A percentile compares a stretch with the other conserved stretches of the same genome.
Conservation (phyloP, 2,113 vertebrate species). For the Pangasianodon hypophthalmus region DNA sequence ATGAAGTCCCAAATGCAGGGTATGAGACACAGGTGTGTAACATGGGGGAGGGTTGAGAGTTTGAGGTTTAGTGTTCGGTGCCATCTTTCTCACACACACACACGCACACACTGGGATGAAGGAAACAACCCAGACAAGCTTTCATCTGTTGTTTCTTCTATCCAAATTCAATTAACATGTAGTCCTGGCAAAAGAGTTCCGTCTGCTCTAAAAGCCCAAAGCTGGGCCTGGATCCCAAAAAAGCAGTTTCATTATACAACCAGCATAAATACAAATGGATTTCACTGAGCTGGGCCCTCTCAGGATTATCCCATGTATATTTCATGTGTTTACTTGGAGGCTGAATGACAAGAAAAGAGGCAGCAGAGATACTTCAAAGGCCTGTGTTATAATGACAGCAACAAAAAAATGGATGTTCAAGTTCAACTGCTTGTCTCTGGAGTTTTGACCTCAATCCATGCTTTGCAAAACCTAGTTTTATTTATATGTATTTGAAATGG, state of each 20-base stretch:
- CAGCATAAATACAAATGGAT: slow-evolving; percentile 28
- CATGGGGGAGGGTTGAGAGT: no score
- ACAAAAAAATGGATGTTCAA: neutral
- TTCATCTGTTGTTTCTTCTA: slow-evolving; percentile 67
- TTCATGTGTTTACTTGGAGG: slow-evolving; percentile 38
- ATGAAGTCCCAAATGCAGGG: neutral
- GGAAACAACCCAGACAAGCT: slow-evolving; percentile 60
- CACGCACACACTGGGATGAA: neutral
- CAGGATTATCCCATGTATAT: slow-evolving; percentile 42
- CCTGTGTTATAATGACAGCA: slow-evolving; percentile 20
- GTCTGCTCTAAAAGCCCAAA: slow-evolving; percentile 56
- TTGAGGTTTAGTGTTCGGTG: neutral
- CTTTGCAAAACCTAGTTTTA: slow-evolving; percentile 3
- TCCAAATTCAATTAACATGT: slow-evolving; percentile 66
- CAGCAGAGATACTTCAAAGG: slow-evolving; percentile 31
- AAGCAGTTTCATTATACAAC: slow-evolving; percentile 26
- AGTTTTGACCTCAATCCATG: slow-evolving; percentile 26
- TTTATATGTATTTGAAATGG: neutral
- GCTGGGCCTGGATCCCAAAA: slow-evolving; percentile 45
- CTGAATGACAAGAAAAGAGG: slow-evolving; percentile 32
- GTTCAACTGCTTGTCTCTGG: neutral
- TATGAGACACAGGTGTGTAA: neutral
- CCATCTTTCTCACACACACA: neutral
- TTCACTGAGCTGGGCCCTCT: slow-evolving; percentile 5
- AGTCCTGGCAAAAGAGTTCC: slow-evolving; percentile 55